These are phyloP conservation scores for Urocitellus parryii DNA, from an alignment of 2,113 vertebrate species.

Conservation along the genomic window DNA sequence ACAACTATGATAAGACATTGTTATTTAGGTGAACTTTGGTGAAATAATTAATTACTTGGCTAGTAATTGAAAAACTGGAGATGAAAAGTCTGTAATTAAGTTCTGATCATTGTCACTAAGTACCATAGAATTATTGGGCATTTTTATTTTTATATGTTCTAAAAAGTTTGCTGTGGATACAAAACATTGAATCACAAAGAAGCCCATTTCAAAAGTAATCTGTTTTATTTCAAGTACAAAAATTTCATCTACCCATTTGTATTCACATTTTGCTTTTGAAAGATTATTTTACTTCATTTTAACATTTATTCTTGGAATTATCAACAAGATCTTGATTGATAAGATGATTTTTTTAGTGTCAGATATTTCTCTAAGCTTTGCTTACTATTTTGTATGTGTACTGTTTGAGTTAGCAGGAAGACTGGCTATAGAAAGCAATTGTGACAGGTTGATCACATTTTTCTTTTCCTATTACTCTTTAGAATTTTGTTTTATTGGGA, in stretches of 20 bases:
- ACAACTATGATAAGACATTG: neutral
- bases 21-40: neutral
- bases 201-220: slow-evolving; percentile 48
- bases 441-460: too few species aligned
- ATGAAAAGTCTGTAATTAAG: slow-evolving; percentile 44
- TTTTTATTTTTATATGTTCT: slow-evolving; percentile 44
- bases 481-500: neutral
- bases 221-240: slow-evolving; percentile 64
- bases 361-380: slow-evolving; percentile 72
- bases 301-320: slow-evolving; percentile 71
- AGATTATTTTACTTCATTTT: slow-evolving; percentile 68
- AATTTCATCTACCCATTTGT: neutral
- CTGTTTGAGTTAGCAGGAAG: neutral
- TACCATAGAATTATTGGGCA: slow-evolving; percentile 44
- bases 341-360: slow-evolving; percentile 65
- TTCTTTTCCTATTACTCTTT: neutral
- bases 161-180: slow-evolving; percentile 52
- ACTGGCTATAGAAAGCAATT: neutral
- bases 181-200: slow-evolving; percentile 62
- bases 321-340: slow-evolving; percentile 51
- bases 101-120: slow-evolving; percentile 5
- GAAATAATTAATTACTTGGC: neutral
- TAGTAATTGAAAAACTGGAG: neutral
- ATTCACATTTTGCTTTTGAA: neutral
- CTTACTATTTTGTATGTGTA: neutral